Conservation (phyloP, 2,888 invertebrate species). For the Ephialtes manifestator region DNA sequence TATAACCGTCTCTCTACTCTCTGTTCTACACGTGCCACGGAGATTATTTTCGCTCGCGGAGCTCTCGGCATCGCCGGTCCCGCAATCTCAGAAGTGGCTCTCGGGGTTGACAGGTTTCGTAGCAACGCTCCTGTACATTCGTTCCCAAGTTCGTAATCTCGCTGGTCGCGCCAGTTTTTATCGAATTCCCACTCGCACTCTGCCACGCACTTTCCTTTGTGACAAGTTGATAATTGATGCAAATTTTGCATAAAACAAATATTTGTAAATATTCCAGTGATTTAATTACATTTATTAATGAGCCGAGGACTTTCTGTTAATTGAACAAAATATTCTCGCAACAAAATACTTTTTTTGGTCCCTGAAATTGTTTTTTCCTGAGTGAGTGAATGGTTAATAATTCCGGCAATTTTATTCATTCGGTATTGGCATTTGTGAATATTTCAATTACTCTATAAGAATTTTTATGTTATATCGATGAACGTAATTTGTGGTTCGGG, state of each 20-base stretch:
- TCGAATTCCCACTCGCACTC: neutral
- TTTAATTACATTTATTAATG: neutral
- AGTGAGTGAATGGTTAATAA: too few species aligned
- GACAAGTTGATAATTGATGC: neutral
- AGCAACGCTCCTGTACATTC: constrained; percentile 62
- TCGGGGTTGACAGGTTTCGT: constrained; percentile 79
- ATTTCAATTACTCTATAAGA: too few species aligned
- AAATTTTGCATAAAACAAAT: neutral
- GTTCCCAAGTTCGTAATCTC: constrained; percentile 50
- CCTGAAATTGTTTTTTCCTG: neutral
- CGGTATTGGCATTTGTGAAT: too few species aligned
- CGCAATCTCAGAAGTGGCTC: constrained; percentile 80
- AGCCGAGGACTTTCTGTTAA: neutral
- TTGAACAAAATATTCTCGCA: neutral
- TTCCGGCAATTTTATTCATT: neutral
- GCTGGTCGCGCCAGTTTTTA: constrained; percentile 37
- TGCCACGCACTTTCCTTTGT: neutral
- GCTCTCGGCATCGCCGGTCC: constrained; percentile 76
- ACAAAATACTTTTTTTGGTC: neutral
- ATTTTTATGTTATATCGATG: too few species aligned
- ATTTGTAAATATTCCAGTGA: neutral
- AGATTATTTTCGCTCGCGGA: constrained; percentile 81
- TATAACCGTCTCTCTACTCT: constrained; percentile 39
- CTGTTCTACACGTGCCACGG: constrained; percentile 67
- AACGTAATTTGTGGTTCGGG: too few species aligned